Base-by-base conservation (phyloP, 1,140 invertebrate genomes). In the Trypoxylus dichotomus region DNA sequence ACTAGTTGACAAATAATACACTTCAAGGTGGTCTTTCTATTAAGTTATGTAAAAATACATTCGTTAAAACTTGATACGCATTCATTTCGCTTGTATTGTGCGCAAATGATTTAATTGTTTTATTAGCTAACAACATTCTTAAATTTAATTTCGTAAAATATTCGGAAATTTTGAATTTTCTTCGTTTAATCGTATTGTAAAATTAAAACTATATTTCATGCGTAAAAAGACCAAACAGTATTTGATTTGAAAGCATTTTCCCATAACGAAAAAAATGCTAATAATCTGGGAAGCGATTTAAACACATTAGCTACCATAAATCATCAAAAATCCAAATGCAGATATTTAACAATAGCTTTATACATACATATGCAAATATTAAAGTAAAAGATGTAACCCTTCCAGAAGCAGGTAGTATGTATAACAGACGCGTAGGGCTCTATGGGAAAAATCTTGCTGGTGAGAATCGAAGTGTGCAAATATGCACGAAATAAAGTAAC, bases 341-440 rank as follows among this genome's bases (percentile, higher is more conserved):
- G 60, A 68, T 68, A 5, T 68, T 68, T 68, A 29, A n/a, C n/a
- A n/a, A 68, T 68, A 68, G 19, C 27, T 68, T 54, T 15, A 54
- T 24, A 27, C 60, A 68, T 68, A 29, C 24, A 27, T 68, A 68
- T 68, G 60, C 60, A 68, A 21, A 58, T 58, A 58, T 58, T 58
- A 10, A 58, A 10, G 47, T 21, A 58, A 27, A 68, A 15, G 24
- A 27, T 58, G 27, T 19, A 27, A 21, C 27, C 60, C 27, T 68
- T 68, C 10, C 15, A 21, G 47, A 21, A 58, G 47, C 47, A 58
- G 47, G 47, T 68, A 68, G 24, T 68, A 27, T 68, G 60, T 10
- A 24, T 68, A 68, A 27, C 27, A 24, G 19, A 68, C 21, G 24
- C 19, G 7, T 15, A 29, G 19, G 60, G 19, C 24, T 5, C 1